Evolutionary conservation across 2,797 vertebrate genomes (phyloP).

Genomic region (Decapterus maruadsi): DNA sequence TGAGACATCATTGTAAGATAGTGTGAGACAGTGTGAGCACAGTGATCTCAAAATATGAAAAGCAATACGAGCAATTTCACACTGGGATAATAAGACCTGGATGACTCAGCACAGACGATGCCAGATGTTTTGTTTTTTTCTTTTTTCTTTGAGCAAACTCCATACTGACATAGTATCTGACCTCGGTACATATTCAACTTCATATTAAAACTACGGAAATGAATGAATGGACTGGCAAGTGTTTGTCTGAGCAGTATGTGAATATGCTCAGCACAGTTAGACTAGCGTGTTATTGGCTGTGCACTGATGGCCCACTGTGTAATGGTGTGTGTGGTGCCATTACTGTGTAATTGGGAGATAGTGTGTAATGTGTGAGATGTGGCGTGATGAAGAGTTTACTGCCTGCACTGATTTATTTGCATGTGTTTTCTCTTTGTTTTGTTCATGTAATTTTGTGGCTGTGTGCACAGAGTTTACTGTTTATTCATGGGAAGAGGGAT

Average conservation of each 20-base stretch:
- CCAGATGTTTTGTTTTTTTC: background rate
- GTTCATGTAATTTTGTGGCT: background rate
- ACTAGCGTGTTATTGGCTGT: conserved; percentile 52
- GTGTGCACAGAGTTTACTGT: conserved; percentile 17
- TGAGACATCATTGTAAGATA: conserved; percentile 41
- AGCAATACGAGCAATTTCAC: conserved; percentile 27
- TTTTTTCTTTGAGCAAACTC: conserved; percentile 20
- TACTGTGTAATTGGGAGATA: conserved; percentile 40
- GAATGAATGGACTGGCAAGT: conserved; percentile 6
- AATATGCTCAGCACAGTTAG: conserved; percentile 40
- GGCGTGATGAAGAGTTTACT: background rate
- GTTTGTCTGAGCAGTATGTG: conserved; percentile 36
- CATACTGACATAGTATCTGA: conserved; percentile 37
- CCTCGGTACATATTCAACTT: conserved; percentile 58
- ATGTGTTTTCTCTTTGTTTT: conserved; percentile 6
- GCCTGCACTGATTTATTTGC: background rate
- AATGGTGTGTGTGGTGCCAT: conserved; percentile 52
- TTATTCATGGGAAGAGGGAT: conserved; percentile 5
- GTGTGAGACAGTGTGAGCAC: conserved; percentile 15
- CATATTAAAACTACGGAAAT: conserved; percentile 51
- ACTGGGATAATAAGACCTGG: conserved; percentile 14
- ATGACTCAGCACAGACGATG: conserved; percentile 32
- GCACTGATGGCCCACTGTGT: conserved; percentile 49
- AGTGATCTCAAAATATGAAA: conserved; percentile 41
- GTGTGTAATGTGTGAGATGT: background rate